Conservation (phyloP, 2,113 vertebrate species). For the Rattus norvegicus region DNA sequence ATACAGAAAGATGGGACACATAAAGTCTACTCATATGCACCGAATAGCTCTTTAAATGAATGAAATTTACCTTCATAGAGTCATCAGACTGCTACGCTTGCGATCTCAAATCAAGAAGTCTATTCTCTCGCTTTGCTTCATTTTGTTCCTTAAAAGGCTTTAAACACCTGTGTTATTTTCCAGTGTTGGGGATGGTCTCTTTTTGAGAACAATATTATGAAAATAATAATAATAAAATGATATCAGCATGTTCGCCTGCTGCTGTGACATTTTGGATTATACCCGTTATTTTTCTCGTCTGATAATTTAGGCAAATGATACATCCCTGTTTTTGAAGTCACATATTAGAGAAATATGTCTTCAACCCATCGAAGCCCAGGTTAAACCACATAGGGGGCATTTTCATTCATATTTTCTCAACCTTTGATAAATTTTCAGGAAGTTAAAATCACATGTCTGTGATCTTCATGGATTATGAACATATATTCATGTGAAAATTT, state of each 20-base stretch:
- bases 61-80: not conserved
- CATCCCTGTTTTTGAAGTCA: not conserved
- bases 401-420: constrained; percentile 1
- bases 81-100: not conserved
- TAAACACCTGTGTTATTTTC: not conserved
- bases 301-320: not conserved
- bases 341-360: not conserved
- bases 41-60: constrained; percentile 13
- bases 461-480: not conserved
- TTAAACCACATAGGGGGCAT: not conserved
- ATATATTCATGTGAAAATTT: not conserved
- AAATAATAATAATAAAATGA: not conserved
- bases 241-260: not conserved
- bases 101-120: not conserved
- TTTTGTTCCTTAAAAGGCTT: not conserved
- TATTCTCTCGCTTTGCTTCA: not conserved
- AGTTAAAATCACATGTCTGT: not conserved
- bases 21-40: not conserved
- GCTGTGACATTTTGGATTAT: not conserved
- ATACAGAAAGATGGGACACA: not conserved
- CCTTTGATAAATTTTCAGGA: not conserved
- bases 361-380: not conserved
- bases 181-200: not conserved
- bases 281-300: not conserved
- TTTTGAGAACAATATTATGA: constrained; percentile 32